These are phyloP conservation scores for Pachliopta kotzebuea DNA, from an alignment of 2,888 invertebrate species.

Conservation along the genomic window DNA sequence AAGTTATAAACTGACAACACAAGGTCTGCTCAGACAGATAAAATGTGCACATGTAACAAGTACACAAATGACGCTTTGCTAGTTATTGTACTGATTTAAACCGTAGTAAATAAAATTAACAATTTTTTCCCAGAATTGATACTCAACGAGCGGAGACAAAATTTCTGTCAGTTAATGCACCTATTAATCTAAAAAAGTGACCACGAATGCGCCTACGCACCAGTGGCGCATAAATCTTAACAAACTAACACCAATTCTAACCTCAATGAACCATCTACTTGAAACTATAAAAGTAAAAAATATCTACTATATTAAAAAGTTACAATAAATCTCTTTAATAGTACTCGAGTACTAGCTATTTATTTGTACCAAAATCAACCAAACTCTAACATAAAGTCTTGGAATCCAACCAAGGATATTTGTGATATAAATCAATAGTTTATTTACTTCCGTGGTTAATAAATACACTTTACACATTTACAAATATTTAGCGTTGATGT, in stretches of 20 bases:
- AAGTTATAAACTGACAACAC: no score
- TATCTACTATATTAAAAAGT: neutral
- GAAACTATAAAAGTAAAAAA: neutral
- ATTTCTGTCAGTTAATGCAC: constrained; percentile 16
- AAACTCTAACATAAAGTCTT: no score
- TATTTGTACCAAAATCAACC: no score
- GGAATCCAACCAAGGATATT: no score
- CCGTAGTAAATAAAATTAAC: neutral
- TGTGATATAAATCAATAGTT: no score
- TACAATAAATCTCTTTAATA: neutral
- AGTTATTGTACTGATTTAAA: neutral
- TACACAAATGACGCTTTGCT: neutral
- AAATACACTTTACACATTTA: constrained; percentile 6
- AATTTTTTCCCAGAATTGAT: neutral
- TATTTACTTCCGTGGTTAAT: neutral
- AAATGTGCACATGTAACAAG: neutral
- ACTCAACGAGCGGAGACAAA: neutral
- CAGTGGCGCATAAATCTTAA: constrained; percentile 9
- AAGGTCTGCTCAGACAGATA: no score
- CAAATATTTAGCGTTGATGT: constrained; percentile 11
- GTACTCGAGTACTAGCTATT: no score
- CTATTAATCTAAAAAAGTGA: constrained; percentile 12
- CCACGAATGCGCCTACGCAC: constrained; percentile 1
- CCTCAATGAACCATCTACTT: neutral
- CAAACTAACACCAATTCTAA: neutral